Evolutionary conservation across 2,888 invertebrate genomes (phyloP).

Genomic region (Oxyscelio sp.): DNA sequence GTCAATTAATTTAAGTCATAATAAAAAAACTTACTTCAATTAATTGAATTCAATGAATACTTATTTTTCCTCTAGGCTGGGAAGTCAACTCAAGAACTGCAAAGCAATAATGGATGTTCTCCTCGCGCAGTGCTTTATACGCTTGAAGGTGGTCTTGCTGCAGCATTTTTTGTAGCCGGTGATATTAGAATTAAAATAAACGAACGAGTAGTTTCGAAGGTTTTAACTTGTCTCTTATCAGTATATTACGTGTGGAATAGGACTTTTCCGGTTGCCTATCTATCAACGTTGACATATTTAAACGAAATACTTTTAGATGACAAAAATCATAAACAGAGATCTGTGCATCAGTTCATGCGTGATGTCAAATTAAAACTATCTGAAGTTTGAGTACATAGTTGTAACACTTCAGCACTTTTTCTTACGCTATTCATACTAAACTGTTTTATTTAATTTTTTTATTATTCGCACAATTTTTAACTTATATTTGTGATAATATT

Average conservation of each 20-base stretch:
- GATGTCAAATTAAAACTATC: constrained; percentile 5
- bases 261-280: constrained; percentile 23
- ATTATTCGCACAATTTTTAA: too few species aligned
- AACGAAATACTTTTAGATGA: constrained; percentile 18
- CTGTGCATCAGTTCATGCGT: constrained; percentile 29
- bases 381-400: too few species aligned
- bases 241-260: constrained; percentile 42
- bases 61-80: too few species aligned
- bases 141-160: constrained; percentile 9
- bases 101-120: background rate
- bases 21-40: too few species aligned
- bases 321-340: constrained; percentile 30
- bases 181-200: background rate
- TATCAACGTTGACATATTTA: constrained; percentile 25
- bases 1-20: too few species aligned
- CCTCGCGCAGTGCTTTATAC: constrained; percentile 19
- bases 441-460: too few species aligned
- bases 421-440: too few species aligned
- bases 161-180: constrained; percentile 30
- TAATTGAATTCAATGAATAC: too few species aligned
- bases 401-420: too few species aligned
- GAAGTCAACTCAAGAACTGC: constrained; percentile 20
- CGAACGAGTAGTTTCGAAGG: constrained; percentile 22
- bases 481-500: too few species aligned
- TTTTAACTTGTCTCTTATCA: constrained; percentile 19